Evolutionary conservation across 2,888 invertebrate species (phyloP).

Genomic region (Parapristionchus giblindavisi): DNA sequence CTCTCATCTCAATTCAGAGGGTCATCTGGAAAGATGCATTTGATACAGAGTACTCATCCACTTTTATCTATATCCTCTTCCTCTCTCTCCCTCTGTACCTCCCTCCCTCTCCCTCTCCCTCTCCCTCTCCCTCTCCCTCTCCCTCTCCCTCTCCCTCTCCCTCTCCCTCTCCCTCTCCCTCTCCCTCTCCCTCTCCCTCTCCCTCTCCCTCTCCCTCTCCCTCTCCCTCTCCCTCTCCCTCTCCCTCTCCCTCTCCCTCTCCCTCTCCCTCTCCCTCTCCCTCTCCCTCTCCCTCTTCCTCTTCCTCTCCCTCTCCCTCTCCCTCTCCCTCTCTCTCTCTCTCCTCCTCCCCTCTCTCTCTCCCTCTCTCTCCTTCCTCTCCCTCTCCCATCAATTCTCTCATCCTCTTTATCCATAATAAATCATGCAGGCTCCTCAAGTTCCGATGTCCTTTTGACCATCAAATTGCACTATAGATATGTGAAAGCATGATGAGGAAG

Average conservation of each 20-base stretch:
- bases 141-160: not conserved
- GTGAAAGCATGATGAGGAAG: not conserved
- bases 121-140: not conserved
- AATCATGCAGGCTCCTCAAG: too few species aligned
- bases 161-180: not conserved
- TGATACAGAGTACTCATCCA: not conserved
- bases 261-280: not conserved
- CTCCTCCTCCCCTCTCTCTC: not conserved
- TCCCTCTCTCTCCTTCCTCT: not conserved
- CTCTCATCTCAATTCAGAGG: not conserved
- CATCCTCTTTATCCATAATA: constrained; percentile 3
- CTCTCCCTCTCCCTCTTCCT: not conserved
- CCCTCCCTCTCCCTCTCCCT: not conserved
- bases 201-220: not conserved
- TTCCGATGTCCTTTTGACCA: constrained; percentile 3
- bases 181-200: not conserved
- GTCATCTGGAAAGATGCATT: not conserved
- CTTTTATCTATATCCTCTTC: not conserved
- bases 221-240: too few species aligned
- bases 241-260: not conserved
- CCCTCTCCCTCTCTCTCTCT: not conserved
- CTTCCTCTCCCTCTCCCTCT: not conserved
- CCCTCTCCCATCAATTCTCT: constrained; percentile 5
- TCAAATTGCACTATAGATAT: not conserved
- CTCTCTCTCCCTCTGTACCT: not conserved